A percentile compares a stretch with the other conserved stretches of the same genome.
Evolutionary conservation across 2,113 vertebrate genomes (phyloP).

Genomic region (Jaculus jaculus): DNA sequence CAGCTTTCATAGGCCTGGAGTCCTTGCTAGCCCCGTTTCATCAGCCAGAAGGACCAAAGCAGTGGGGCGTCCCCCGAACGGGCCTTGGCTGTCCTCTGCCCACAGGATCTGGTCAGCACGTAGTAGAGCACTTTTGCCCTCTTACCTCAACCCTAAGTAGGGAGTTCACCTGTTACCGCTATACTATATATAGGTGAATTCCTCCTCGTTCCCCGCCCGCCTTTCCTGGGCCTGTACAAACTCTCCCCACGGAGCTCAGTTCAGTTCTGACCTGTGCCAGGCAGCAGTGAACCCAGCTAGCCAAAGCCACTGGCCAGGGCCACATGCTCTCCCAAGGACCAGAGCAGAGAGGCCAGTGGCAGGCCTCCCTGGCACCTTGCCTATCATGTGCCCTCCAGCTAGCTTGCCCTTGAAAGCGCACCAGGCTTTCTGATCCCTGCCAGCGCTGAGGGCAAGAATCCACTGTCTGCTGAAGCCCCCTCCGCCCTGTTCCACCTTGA

Average conservation of each 20-base stretch:
- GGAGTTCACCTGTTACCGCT: neutral
- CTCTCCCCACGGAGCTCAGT: neutral
- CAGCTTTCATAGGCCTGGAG: neutral
- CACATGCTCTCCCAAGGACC: neutral
- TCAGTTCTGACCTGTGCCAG: neutral
- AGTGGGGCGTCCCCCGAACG: too few species aligned
- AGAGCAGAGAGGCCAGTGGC: rapidly evolving
- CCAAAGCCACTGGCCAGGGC: too few species aligned
- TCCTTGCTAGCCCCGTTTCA: neutral
- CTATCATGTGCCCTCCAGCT: slow-evolving; percentile 90
- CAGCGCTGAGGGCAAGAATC: neutral
- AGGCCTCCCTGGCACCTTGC: slow-evolving; percentile 63
- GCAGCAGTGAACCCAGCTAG: neutral
- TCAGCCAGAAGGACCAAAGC: neutral
- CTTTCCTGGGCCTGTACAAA: neutral
- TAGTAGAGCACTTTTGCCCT: neutral
- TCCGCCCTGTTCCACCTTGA: neutral
- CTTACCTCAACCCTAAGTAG: neutral
- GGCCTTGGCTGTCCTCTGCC: slow-evolving; percentile 72
- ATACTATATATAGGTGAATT: neutral
- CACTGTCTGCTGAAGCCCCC: neutral
- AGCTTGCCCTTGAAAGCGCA: slow-evolving; percentile 86
- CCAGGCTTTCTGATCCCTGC: neutral
- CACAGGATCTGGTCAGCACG: slow-evolving; percentile 86
- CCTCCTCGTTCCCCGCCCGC: neutral